Conservation (phyloP, 2,113 vertebrate genomes). For the Onychostoma macrolepis region DNA sequence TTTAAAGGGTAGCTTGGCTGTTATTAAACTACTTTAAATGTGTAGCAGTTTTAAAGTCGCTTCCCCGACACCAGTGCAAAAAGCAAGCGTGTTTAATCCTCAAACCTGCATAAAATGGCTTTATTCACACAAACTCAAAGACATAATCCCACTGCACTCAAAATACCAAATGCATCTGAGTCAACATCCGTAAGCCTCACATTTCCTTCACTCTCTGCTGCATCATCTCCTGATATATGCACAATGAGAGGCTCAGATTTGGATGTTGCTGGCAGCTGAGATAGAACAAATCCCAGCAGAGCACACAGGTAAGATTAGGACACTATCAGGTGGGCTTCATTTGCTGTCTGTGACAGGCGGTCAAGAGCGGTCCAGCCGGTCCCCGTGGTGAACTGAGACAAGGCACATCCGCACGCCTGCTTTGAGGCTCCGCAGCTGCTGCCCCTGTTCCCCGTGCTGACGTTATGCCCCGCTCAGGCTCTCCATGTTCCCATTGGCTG, state of each 20-base stretch:
- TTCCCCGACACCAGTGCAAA: not conserved
- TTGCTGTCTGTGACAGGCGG: not conserved
- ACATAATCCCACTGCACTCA: slow-evolving; percentile 2
- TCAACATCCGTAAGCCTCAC: not conserved
- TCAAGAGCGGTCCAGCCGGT: not conserved
- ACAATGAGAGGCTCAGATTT: not conserved
- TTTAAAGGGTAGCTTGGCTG: not conserved
- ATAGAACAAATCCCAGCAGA: slow-evolving; percentile 44
- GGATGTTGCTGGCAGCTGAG: slow-evolving; percentile 14
- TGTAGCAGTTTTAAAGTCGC: not conserved
- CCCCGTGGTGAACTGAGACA: not conserved
- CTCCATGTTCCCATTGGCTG: not conserved
- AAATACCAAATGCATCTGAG: not conserved
- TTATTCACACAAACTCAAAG: not conserved
- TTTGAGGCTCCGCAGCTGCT: slow-evolving; percentile 33
- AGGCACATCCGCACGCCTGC: not conserved
- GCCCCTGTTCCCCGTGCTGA: not conserved
- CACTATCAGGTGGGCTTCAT: not conserved
- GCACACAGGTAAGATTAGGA: not conserved
- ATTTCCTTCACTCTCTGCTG: not conserved
- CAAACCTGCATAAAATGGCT: slow-evolving; percentile 3
- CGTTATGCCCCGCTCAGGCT: not conserved
- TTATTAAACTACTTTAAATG: not conserved
- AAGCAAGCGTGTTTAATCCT: slow-evolving; percentile 5
- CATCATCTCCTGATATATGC: slow-evolving; percentile 7